Base-by-base conservation (phyloP, 2,113 vertebrate species). In the Callorhinus ursinus region DNA sequence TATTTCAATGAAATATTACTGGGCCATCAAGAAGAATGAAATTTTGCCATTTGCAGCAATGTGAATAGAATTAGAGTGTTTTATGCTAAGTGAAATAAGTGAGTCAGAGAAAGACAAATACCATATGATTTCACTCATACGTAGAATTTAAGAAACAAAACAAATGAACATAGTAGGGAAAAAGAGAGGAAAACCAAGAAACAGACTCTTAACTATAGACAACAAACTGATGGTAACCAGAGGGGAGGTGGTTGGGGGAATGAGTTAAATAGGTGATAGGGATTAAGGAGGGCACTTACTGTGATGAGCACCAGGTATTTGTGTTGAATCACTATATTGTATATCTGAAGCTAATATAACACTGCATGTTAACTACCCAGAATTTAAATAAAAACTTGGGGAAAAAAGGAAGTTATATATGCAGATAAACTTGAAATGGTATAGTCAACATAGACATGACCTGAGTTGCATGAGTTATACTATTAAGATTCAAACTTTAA, bases 401-500 rank as follows among this genome's bases (percentile, higher is more conserved):
- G 53, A 55, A 55, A 5, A 10, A 36, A 69, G n/a, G 33, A n/a
- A 76, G 24, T 85, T 36, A 81, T 33, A 36, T 82, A 53, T 21
- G 26, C 13, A 39, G 21, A 88, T 28, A 80, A 74, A 67, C 9
- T 82, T 39, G 5, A 51, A 42, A 55, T 67, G 14, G 21, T 33
- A 83, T 59, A 76, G 39, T 76, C 49, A 77, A 51, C 18, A 89
- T 33, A 93, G 26, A 31, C 19, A 53, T 42, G 24, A 26, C n/a
- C 21, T 93, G 15, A 93, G 21, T 33, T 77, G 8, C 36, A 69
- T 36, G 36, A 67, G 46, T 36, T 69, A 63, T 19, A 4, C 9
- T 77, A 67, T 67, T 88, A 89, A 67, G 24, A 89, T 83, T 69
- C 83, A 39, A 77, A 96, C 51, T 26, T 88, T 57, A 84, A 81